These are phyloP conservation scores for Cirrhinus mrigala DNA, from an alignment of 2,797 vertebrate species.

Conservation along the genomic window DNA sequence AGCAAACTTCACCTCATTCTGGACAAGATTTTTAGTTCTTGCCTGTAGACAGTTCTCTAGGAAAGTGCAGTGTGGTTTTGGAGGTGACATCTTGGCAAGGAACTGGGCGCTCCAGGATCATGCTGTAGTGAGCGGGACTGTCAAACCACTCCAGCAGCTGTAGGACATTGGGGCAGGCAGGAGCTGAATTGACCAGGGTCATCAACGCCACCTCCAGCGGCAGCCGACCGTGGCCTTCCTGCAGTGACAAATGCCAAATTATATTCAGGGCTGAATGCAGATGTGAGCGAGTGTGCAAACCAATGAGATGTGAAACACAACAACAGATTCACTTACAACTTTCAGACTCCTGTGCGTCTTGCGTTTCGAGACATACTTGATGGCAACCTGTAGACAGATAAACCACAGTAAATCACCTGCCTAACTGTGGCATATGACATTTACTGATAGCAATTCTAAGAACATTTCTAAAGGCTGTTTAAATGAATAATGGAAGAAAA, in stretches of 20 bases:
- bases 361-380: slow-evolving; percentile 30
- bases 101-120: slow-evolving; percentile 45
- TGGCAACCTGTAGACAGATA: neutral
- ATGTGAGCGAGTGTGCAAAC: neutral
- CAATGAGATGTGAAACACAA: neutral
- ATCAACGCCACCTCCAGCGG: slow-evolving; percentile 48
- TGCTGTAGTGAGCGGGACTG: neutral
- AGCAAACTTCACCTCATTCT: neutral
- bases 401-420: neutral
- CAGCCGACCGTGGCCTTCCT: slow-evolving; percentile 35
- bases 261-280: neutral
- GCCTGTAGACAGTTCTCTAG: slow-evolving; percentile 67
- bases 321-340: slow-evolving; percentile 28
- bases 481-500: neutral
- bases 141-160: slow-evolving; percentile 53
- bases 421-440: neutral
- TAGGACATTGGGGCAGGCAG: slow-evolving; percentile 34
- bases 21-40: slow-evolving; percentile 44
- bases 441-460: neutral
- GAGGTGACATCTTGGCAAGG: slow-evolving; percentile 62
- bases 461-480: neutral
- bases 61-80: slow-evolving; percentile 61
- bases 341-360: neutral
- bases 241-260: neutral
- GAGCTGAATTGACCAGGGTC: slow-evolving; percentile 21